A percentile compares a stretch with the other conserved stretches of the same genome.
These are phyloP conservation scores for Spisula subtruncata DNA, from an alignment of 2,888 invertebrate species.

Conservation along the genomic window DNA sequence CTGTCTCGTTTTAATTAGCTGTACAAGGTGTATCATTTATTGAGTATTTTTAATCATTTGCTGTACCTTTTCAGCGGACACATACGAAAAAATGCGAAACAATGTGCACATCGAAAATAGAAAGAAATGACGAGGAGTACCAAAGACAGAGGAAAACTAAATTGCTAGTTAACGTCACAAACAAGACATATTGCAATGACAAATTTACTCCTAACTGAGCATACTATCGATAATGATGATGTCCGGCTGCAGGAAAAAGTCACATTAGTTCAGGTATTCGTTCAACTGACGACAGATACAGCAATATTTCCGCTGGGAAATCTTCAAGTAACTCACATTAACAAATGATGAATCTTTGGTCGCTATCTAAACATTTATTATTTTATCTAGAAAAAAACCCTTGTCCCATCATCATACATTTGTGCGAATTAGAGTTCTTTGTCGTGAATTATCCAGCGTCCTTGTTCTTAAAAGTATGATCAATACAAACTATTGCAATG, in stretches of 20 bases:
- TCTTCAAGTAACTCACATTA: background rate
- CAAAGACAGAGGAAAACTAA: no score
- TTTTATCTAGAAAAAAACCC: background rate
- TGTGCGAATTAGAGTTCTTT: background rate
- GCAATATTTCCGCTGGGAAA: background rate
- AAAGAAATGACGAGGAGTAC: background rate
- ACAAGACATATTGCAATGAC: no score
- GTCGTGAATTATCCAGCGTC: background rate
- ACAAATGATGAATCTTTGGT: background rate
- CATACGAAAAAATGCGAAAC: no score
- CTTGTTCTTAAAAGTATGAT: background rate
- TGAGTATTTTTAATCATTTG: no score
- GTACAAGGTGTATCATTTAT: no score
- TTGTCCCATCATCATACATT: background rate
- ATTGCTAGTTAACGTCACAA: no score
- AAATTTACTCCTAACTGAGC: no score
- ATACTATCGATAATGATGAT: background rate
- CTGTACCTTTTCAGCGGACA: no score
- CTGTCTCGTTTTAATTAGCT: no score
- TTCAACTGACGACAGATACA: background rate
- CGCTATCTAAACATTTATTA: background rate
- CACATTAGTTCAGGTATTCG: constrained; percentile 14
- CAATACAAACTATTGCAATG: background rate
- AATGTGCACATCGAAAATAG: no score
- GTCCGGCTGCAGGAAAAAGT: constrained; percentile 17